These are phyloP conservation scores for Rissa tridactyla DNA, from an alignment of 2,113 vertebrate species.

Conservation along the genomic window DNA sequence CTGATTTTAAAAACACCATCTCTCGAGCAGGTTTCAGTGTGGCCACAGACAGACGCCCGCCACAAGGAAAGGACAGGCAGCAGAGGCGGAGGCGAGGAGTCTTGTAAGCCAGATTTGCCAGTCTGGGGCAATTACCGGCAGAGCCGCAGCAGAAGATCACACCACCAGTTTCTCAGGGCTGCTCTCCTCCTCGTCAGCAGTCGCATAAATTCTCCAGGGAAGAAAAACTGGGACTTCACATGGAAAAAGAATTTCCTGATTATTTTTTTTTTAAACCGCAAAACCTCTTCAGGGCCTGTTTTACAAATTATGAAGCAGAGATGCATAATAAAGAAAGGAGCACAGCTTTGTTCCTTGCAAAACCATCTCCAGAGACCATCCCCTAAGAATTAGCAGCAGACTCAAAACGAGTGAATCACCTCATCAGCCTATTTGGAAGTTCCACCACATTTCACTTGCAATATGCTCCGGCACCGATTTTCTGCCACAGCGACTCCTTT, in stretches of 20 bases:
- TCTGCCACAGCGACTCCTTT: neutral
- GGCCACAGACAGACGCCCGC: neutral
- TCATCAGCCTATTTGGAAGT: neutral
- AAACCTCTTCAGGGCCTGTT: neutral
- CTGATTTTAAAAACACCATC: accelerated
- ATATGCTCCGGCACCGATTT: neutral
- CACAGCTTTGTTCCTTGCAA: neutral
- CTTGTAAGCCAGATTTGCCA: neutral
- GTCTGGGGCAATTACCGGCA: accelerated
- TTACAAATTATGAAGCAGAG: neutral
- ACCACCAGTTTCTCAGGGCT: neutral
- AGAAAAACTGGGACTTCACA: neutral
- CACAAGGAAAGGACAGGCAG: neutral
- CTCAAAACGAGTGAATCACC: too few relatives aligned
- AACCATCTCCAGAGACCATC: neutral
- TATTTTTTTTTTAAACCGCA: neutral
- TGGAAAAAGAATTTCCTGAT: neutral
- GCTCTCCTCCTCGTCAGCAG: neutral
- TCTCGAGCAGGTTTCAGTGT: accelerated
- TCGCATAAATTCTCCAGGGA: neutral
- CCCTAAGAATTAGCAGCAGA: neutral
- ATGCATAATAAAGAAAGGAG: neutral
- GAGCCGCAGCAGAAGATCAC: neutral
- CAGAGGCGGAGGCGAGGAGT: neutral
- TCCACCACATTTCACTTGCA: neutral